Evolutionary conservation across 2,113 vertebrate genomes (phyloP).

Genomic region (Lepidothrix coronata): DNA sequence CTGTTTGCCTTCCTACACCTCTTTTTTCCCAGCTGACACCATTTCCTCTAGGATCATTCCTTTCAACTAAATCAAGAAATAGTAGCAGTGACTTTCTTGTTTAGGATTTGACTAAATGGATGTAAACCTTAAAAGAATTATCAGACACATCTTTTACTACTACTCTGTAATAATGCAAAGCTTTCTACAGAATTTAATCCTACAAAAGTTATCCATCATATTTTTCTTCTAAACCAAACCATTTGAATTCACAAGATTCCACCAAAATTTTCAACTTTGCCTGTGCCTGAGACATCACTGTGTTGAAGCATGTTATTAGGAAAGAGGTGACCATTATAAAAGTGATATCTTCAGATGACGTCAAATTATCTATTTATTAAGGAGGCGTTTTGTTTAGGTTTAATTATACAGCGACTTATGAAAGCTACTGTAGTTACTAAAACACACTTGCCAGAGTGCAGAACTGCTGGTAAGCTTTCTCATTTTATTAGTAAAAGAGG

Average conservation of each 20-base stretch:
- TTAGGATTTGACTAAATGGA: not conserved
- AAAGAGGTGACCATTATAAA: not conserved
- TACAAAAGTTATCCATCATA: not conserved
- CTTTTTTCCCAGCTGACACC: not conserved
- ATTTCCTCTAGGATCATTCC: not conserved
- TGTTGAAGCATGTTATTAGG: not conserved
- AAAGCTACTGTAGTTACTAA: not conserved
- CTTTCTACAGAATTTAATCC: not conserved
- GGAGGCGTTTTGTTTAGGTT: not conserved
- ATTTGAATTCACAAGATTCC: not conserved
- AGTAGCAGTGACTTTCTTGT: not conserved
- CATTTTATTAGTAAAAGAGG: not conserved
- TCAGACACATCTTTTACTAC: not conserved
- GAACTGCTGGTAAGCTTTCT: not conserved
- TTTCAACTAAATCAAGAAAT: not conserved
- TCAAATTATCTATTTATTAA: not conserved
- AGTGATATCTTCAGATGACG: not conserved
- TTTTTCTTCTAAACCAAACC: not conserved
- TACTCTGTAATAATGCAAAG: not conserved
- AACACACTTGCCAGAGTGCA: not conserved
- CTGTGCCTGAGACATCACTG: not conserved
- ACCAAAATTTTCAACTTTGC: not conserved
- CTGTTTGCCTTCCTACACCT: not conserved
- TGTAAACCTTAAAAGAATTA: not conserved
- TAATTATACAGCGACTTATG: not conserved